Evolutionary conservation across 2,797 vertebrate genomes (phyloP).

Genomic region (Macrochelys suwanniensis): DNA sequence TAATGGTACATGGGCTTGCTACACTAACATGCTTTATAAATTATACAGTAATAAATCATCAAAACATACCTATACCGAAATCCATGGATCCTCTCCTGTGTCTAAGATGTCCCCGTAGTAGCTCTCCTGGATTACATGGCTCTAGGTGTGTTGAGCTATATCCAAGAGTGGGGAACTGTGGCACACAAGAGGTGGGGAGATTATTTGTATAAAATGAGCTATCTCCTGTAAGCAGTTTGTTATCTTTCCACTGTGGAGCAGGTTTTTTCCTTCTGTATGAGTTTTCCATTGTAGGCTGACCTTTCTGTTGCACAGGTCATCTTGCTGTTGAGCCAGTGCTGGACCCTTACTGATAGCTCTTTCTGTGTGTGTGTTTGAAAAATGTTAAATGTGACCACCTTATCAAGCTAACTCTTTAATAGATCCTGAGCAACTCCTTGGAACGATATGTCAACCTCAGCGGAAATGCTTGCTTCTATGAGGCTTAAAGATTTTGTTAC

Average conservation of each 20-base stretch:
- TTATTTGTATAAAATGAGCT: neutral
- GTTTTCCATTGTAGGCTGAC: neutral
- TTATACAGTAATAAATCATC: neutral
- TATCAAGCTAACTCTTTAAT: neutral
- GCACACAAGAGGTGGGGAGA: rapidly evolving
- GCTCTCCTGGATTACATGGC: rapidly evolving
- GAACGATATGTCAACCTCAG: neutral
- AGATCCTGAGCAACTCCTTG: slow-evolving; percentile 1
- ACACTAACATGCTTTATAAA: neutral
- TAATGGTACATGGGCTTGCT: neutral
- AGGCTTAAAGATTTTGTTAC: neutral
- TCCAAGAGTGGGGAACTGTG: neutral
- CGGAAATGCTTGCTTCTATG: slow-evolving; percentile 12
- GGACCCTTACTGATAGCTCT: neutral
- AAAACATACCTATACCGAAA: neutral
- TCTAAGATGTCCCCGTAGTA: rapidly evolving
- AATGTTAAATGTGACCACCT: neutral
- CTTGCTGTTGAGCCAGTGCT: neutral
- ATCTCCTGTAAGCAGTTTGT: neutral
- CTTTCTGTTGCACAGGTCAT: neutral
- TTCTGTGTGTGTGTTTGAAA: neutral
- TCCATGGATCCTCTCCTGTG: neutral
- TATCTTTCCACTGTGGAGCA: neutral
- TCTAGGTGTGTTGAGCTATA: neutral
- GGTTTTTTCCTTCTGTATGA: neutral